Base-by-base conservation (phyloP, 2,888 invertebrate species). In the Tryphoninae sp. region DNA sequence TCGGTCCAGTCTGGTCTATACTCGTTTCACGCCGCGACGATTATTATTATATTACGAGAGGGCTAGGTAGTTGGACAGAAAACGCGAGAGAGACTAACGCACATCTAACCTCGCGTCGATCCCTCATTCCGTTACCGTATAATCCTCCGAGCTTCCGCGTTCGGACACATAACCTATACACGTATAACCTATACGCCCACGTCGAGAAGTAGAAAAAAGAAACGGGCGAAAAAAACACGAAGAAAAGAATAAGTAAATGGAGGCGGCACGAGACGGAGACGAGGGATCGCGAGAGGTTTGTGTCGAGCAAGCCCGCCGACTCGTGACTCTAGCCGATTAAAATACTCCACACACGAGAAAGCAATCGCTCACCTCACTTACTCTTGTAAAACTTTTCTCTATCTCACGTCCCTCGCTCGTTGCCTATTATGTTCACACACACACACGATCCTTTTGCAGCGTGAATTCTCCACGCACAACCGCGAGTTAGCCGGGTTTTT, bases 101-200 rank as follows among this genome's bases (percentile, higher is more conserved):
- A 45, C 2, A 45, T 2, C 45, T 45, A 45, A 13, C 45, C 13
- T 45, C 9, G 13, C 3, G 11, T 45, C 13, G 33, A 49, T 13
- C 64, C 26, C 33, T 7, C 19, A 51, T 40, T 40, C 19, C 9
- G 61, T 23, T 19, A 62, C 3, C 33, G 22, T 51, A 13, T 61
- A 49, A 33, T 72, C 61, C 16, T 72, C 61, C 16, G 11, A 49
- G 59, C 59, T 26, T 58, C 61, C 42, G 59, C 16, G 40, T 58
- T 9, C 55, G 59, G 58, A 40, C 67, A 19, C 16, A 45, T 61
- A 53, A 40, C 26, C 45, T 26, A 49, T 51, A 55, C 59, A 77
- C 74, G 61, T 81, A 82, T 80, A 82, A 84, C 79, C 81, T 82
- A 78, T 73, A 76, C 84, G 82, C 84, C 85, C 84, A 84, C 84